Conservation (phyloP, 2,888 invertebrate species). For the Stomorhina lunata region DNA sequence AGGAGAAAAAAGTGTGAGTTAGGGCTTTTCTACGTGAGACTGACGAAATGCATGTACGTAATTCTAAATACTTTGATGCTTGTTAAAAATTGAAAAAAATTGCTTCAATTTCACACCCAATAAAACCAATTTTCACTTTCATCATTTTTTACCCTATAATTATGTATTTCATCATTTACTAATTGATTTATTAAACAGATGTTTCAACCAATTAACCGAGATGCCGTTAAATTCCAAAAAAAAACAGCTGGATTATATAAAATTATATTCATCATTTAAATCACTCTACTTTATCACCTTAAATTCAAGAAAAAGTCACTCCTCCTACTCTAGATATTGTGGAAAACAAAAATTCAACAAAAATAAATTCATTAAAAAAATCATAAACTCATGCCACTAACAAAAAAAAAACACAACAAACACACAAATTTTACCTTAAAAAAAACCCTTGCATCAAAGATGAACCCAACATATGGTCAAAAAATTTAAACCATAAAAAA, state of each 20-base stretch:
- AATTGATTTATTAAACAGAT: constrained; percentile 63
- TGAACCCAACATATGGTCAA: constrained; percentile 28
- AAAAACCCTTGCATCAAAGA: not conserved
- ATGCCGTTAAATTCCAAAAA: not conserved
- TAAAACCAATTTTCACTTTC: no score
- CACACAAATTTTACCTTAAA: no score
- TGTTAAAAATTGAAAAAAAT: no score
- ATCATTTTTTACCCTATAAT: no score
- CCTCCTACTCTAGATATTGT: not conserved
- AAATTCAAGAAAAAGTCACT: constrained; percentile 1
- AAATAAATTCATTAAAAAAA: constrained; percentile 40
- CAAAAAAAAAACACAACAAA: not conserved
- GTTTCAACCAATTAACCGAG: not conserved
- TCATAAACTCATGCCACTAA: constrained; percentile 53
- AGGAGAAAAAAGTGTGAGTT: no score
- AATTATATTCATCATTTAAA: constrained; percentile 19
- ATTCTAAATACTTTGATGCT: no score
- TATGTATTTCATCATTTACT: constrained; percentile 41
- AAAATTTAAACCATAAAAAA: not conserved
- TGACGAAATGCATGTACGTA: no score
- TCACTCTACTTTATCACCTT: constrained; percentile 52
- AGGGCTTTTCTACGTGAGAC: no score
- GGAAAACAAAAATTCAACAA: constrained; percentile 4
- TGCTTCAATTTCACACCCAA: no score
- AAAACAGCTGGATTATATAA: constrained; percentile 33